Conservation (phyloP, 2,797 vertebrate species). For the Macrochelys suwanniensis region DNA sequence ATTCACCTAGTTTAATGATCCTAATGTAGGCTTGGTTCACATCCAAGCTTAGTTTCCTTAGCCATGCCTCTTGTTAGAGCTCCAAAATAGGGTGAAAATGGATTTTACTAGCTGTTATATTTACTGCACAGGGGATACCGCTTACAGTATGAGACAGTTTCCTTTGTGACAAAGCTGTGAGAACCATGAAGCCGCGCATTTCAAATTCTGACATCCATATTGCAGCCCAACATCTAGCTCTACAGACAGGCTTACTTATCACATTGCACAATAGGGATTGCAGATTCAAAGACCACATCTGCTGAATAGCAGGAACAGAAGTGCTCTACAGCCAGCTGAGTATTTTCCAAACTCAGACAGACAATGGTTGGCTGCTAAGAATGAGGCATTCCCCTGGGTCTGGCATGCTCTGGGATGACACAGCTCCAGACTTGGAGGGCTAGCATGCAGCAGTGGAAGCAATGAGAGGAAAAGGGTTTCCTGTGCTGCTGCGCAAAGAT, state of each 20-base stretch:
- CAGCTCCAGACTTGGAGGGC: not conserved
- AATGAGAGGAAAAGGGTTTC: not conserved
- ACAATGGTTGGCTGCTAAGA: not conserved
- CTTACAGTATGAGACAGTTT: accelerated
- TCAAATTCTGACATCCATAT: not conserved
- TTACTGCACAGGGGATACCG: not conserved
- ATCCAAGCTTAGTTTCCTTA: not conserved
- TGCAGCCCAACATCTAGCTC: not conserved
- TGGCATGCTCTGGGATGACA: not conserved
- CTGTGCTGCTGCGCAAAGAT: not conserved
- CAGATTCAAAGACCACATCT: not conserved
- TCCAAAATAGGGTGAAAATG: not conserved
- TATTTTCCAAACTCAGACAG: not conserved
- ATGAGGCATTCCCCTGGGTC: not conserved
- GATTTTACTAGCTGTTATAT: not conserved
- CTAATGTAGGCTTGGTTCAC: not conserved
- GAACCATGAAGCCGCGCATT: not conserved
- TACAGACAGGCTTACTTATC: accelerated
- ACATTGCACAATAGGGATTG: not conserved
- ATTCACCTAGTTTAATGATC: not conserved
- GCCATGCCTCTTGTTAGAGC: not conserved
- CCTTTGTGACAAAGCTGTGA: not conserved
- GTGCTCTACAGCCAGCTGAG: not conserved
- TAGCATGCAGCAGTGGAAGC: not conserved
- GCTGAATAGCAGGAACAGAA: not conserved